Percentiles rank a stretch among this genome's conserved stretches.
Evolutionary conservation across 2,888 invertebrate genomes (phyloP).

Genomic region (Heliconius charithonia): DNA sequence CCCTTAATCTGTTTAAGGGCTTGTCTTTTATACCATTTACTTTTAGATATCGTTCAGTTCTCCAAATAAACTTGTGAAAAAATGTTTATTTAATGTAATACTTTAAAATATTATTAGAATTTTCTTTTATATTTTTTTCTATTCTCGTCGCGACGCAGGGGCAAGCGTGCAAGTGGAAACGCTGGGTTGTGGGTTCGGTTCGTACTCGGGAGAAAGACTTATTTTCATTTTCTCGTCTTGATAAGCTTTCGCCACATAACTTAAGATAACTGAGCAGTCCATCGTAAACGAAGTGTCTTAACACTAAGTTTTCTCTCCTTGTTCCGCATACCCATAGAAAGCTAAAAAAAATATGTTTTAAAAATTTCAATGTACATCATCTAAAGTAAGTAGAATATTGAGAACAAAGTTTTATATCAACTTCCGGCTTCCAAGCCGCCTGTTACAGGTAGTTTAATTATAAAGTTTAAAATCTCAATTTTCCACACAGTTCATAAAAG

Average conservation of each 20-base stretch:
- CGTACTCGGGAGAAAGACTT: too few relatives aligned
- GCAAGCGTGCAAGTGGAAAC: too few relatives aligned
- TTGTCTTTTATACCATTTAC: slow-evolving; percentile 25
- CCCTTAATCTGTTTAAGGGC: slow-evolving; percentile 19
- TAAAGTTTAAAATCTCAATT: not conserved
- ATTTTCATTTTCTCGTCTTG: too few relatives aligned
- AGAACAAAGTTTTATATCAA: not conserved
- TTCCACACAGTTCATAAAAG: not conserved
- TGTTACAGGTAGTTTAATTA: not conserved
- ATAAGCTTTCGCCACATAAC: too few relatives aligned
- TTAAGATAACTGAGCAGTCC: too few relatives aligned
- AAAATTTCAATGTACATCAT: too few relatives aligned
- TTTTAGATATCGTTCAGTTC: not conserved
- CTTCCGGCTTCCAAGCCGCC: not conserved
- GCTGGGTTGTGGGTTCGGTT: too few relatives aligned
- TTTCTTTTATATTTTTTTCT: not conserved
- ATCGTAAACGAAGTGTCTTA: too few relatives aligned
- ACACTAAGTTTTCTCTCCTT: too few relatives aligned
- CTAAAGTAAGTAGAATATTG: not conserved
- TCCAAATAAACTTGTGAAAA: not conserved
- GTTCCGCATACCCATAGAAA: too few relatives aligned
- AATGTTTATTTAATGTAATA: not conserved
- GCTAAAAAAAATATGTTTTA: too few relatives aligned
- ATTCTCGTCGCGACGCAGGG: not conserved
- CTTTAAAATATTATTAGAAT: too few relatives aligned